Percentiles rank a stretch among this genome's conserved stretches.
Conservation (phyloP, 1,140 invertebrate genomes). For the Heterodera schachtii region DNA sequence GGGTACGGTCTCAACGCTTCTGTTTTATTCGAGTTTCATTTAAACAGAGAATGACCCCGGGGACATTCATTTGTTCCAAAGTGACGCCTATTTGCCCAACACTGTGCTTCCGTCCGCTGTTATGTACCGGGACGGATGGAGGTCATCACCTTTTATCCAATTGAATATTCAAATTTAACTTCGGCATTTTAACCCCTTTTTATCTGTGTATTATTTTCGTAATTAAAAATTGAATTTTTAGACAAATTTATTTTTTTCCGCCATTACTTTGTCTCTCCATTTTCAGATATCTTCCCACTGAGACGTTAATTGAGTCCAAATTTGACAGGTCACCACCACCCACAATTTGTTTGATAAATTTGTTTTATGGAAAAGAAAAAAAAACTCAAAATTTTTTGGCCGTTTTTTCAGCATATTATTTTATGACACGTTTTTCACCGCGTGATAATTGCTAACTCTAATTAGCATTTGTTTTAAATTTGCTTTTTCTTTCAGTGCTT, state of each 20-base stretch:
- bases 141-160: neutral
- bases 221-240: too few relatives aligned
- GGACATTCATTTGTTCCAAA: slow-evolving; percentile 22
- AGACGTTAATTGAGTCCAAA: slow-evolving; percentile 14
- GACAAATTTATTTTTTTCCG: too few relatives aligned
- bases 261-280: neutral
- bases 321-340: neutral
- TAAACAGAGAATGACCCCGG: slow-evolving; percentile 23
- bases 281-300: slow-evolving; percentile 20
- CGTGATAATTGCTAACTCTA: too few relatives aligned
- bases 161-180: too few relatives aligned
- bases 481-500: slow-evolving; percentile 4
- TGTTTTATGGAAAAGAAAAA: neutral
- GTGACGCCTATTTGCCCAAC: slow-evolving; percentile 17
- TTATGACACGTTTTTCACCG: too few relatives aligned
- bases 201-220: too few relatives aligned
- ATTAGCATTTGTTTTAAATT: neutral
- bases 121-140: slow-evolving; percentile 23
- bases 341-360: neutral
- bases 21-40: neutral
- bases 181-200: too few relatives aligned
- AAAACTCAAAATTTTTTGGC: neutral
- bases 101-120: slow-evolving; percentile 7
- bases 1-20: neutral
- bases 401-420: too few relatives aligned